Evolutionary conservation across 2,797 vertebrate species (phyloP).

Genomic region (Squalus acanthias): DNA sequence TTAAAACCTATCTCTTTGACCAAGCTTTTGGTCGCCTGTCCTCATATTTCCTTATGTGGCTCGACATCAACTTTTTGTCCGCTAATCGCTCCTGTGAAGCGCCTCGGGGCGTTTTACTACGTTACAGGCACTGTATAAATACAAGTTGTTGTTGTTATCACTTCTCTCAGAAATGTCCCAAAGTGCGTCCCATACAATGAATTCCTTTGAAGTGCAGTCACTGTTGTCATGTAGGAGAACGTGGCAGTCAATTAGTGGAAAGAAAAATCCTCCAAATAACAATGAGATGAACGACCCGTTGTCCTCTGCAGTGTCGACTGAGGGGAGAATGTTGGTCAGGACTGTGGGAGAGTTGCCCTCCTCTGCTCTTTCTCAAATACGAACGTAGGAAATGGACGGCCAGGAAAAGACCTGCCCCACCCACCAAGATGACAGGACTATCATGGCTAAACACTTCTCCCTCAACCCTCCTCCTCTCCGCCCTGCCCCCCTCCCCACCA

Average conservation of each 20-base stretch:
- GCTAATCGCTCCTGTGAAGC: background rate
- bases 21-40: background rate
- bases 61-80: background rate
- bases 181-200: background rate
- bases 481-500: background rate
- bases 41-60: background rate
- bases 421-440: too few species aligned
- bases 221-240: background rate
- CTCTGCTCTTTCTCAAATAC: background rate
- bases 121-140: too few species aligned
- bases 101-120: too few species aligned
- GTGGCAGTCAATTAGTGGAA: too few species aligned
- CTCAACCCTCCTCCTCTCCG: background rate
- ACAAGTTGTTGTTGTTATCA: too few species aligned
- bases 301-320: background rate
- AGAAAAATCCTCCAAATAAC: background rate
- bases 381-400: background rate
- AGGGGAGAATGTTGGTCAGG: background rate
- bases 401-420: background rate
- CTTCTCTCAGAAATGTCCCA: too few species aligned
- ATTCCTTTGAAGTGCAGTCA: background rate
- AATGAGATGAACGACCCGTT: background rate
- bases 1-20: background rate
- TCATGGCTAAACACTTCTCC: background rate
- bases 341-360: background rate